These are phyloP conservation scores for Leucoraja erinaceus DNA, from an alignment of 2,113 vertebrate genomes.

Conservation along the genomic window DNA sequence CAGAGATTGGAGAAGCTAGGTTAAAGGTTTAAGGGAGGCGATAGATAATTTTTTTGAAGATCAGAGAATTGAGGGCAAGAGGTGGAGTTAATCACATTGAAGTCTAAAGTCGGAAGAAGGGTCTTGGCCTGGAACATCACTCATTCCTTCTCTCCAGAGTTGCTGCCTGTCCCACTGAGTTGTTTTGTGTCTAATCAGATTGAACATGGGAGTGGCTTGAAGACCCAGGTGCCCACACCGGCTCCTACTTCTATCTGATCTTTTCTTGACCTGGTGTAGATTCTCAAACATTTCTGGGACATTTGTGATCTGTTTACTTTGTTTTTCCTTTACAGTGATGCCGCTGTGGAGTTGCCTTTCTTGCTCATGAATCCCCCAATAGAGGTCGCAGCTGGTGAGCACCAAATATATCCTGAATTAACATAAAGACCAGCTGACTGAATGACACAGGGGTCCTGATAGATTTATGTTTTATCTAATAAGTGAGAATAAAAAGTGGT, in stretches of 20 bases:
- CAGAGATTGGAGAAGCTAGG: too few relatives aligned
- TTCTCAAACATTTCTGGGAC: not conserved
- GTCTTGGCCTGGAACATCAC: too few relatives aligned
- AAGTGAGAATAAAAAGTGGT: too few relatives aligned
- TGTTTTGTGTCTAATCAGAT: too few relatives aligned
- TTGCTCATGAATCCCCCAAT: not conserved
- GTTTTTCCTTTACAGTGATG: not conserved
- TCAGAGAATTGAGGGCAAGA: too few relatives aligned
- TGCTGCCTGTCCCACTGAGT: too few relatives aligned
- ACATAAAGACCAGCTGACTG: not conserved
- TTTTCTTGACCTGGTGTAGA: not conserved
- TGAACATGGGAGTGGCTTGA: too few relatives aligned
- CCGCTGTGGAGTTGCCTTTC: conserved; percentile 12
- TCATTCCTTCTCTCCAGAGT: too few relatives aligned
- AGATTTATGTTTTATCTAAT: not conserved
- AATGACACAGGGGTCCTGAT: not conserved
- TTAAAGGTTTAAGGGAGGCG: too few relatives aligned
- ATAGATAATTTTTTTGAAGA: too few relatives aligned
- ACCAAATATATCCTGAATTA: not conserved
- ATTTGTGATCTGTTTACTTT: not conserved
- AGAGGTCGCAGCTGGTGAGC: not conserved
- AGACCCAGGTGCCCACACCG: not conserved
- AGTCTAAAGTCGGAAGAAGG: too few relatives aligned
- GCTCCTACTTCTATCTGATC: not conserved
- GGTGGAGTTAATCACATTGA: too few relatives aligned